phyloP scores from a whole-genome alignment of 1,140 invertebrate genomes.

The Melitaea cinxia region DNA sequence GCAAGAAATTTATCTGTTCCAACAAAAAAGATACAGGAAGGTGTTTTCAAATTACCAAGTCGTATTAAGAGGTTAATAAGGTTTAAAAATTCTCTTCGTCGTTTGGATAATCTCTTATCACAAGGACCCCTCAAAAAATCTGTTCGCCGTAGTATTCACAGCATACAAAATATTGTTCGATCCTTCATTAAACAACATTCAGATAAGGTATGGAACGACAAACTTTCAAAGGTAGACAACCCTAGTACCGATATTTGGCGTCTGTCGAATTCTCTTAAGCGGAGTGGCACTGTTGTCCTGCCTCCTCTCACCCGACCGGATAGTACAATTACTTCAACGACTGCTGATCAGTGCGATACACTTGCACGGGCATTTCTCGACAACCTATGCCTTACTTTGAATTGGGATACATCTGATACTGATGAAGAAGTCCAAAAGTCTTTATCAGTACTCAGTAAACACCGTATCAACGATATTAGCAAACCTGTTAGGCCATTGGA shows the following conservation, averaged over 20 bases:
- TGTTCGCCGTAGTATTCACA: background rate
- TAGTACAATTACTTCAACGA: background rate
- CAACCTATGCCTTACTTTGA: background rate
- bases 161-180: background rate
- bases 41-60: background rate
- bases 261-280: background rate
- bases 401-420: background rate
- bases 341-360: background rate
- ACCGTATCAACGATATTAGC: background rate
- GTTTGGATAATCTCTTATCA: background rate
- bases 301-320: background rate
- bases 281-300: background rate
- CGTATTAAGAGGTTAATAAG: conserved; percentile 1
- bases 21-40: background rate
- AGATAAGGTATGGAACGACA: background rate
- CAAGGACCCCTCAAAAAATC: background rate
- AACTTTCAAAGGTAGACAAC: background rate
- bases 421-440: background rate
- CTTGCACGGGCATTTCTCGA: background rate
- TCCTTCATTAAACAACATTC: background rate
- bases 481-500: background rate
- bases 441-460: background rate
- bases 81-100: background rate
- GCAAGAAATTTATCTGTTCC: background rate
- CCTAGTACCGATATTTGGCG: conserved; percentile 4